These are phyloP conservation scores for Apis florea DNA, from an alignment of 1,140 invertebrate genomes.

Conservation along the genomic window DNA sequence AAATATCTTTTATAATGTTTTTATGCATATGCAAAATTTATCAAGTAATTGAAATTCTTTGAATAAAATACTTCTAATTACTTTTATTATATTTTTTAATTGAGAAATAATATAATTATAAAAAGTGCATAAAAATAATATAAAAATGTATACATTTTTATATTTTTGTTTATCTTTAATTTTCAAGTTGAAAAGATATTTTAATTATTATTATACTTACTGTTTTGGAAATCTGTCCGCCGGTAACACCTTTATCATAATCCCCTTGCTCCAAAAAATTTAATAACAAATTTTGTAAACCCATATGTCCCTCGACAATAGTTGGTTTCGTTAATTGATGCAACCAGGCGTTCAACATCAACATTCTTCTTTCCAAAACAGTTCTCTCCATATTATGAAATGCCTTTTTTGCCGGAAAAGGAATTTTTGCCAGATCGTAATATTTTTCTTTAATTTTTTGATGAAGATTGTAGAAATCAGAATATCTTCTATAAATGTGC, in stretches of 20 bases:
- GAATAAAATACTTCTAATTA: neutral
- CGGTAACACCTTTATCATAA: constrained; percentile 86
- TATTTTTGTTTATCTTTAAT: neutral
- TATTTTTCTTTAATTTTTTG: constrained; percentile 90
- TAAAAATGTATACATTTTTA: neutral
- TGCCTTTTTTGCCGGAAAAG: constrained; percentile 95
- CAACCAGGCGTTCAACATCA: constrained; percentile 92
- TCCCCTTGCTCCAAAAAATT: constrained; percentile 90
- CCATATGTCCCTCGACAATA: constrained; percentile 84
- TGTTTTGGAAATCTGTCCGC: constrained; percentile 82
- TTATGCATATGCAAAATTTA: neutral
- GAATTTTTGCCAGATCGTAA: constrained; percentile 88
- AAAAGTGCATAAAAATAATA: too few relatives aligned
- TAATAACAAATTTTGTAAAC: constrained; percentile 86
- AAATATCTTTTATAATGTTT: constrained; percentile 11
- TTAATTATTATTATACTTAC: constrained; percentile 69
- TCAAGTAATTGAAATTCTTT: neutral
- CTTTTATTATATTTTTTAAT: neutral
- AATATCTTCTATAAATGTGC: constrained; percentile 92
- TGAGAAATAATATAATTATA: neutral
- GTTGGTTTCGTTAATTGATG: constrained; percentile 85
- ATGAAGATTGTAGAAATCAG: constrained; percentile 95
- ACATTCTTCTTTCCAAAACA: constrained; percentile 93
- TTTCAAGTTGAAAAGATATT: neutral
- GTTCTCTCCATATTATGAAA: constrained; percentile 95